Evolutionary conservation across 1,140 invertebrate genomes (phyloP).

Genomic region (Brachionus angularis): DNA sequence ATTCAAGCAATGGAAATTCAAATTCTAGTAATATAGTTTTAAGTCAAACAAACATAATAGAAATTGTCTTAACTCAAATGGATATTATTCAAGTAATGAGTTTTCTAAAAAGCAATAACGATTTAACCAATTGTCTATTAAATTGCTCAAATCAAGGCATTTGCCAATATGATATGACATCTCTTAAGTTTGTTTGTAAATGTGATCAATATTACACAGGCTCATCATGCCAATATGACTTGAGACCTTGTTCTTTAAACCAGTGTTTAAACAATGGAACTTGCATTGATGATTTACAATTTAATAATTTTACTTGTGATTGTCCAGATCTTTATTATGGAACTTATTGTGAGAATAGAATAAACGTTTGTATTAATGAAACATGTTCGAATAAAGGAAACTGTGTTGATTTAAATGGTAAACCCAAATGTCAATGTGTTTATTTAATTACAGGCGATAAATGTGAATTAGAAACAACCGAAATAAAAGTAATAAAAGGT

Average conservation of each 20-base stretch:
- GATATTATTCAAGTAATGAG: no score
- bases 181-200: not conserved
- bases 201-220: constrained; percentile 61
- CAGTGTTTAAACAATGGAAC: constrained; percentile 79
- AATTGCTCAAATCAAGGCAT: not conserved
- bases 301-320: constrained; percentile 80
- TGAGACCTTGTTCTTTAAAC: constrained; percentile 66
- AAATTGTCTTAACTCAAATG: no score
- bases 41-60: no score
- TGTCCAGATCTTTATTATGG: constrained; percentile 81
- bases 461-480: not conserved
- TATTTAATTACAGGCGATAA: not conserved
- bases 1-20: no score
- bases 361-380: not conserved
- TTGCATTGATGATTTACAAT: constrained; percentile 74
- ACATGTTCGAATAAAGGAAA: not conserved
- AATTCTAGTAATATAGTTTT: no score
- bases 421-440: not conserved
- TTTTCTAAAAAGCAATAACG: no score
- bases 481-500: not conserved
- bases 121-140: not conserved
- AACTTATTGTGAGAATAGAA: constrained; percentile 63
- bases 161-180: not conserved
- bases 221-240: constrained; percentile 80
- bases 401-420: not conserved